Evolutionary conservation across 2,888 invertebrate genomes (phyloP).

Genomic region (Homarus gammarus): DNA sequence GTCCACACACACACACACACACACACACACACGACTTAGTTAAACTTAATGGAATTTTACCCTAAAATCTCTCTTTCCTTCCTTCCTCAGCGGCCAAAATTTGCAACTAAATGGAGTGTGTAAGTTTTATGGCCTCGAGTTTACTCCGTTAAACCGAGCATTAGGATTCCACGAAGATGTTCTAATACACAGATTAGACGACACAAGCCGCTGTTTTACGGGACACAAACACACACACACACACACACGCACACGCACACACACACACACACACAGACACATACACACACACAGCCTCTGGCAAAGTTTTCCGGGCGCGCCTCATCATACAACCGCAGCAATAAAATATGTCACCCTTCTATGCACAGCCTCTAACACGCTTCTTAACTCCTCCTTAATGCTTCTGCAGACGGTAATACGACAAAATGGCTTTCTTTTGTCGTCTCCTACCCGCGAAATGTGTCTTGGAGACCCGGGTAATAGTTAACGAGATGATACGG

Average conservation of each 20-base stretch:
- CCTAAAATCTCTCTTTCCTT: too few species aligned
- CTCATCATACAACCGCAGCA: neutral
- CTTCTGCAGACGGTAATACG: neutral
- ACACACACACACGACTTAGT: too few species aligned
- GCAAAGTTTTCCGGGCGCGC: neutral
- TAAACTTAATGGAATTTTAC: too few species aligned
- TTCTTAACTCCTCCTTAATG: neutral
- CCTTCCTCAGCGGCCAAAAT: too few species aligned
- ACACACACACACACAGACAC: too few species aligned
- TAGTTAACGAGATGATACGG: too few species aligned
- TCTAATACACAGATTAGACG: neutral
- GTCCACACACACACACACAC: neutral
- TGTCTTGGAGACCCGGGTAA: neutral
- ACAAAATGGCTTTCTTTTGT: neutral
- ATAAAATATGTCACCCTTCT: neutral
- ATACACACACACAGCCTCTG: too few species aligned
- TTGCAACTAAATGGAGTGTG: too few species aligned
- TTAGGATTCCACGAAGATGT: conserved; percentile 2
- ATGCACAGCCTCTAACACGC: neutral
- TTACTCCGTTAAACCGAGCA: neutral
- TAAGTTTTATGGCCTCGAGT: neutral
- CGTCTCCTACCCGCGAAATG: neutral
- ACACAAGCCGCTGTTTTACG: neutral
- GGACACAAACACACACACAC: too few species aligned
- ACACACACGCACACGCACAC: too few species aligned